Conservation (phyloP, 2,888 invertebrate species). For the Perizoma flavofasciatum region DNA sequence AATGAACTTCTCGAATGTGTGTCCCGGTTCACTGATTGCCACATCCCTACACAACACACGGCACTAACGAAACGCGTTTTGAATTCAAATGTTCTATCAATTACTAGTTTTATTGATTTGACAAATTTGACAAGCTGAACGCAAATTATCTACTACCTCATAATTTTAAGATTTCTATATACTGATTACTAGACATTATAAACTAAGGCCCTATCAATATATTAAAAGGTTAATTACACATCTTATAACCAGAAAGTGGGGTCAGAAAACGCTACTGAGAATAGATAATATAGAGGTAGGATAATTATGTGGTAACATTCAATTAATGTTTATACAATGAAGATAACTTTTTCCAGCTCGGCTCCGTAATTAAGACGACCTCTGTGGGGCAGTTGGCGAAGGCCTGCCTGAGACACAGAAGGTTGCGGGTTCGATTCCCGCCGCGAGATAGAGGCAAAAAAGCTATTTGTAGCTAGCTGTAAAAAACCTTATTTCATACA, state of each 20-base stretch:
- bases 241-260: constrained; percentile 33
- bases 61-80: constrained; percentile 30
- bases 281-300: constrained; percentile 31
- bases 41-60: constrained; percentile 34
- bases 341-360: constrained; percentile 57
- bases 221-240: constrained; percentile 14
- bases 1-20: constrained; percentile 70
- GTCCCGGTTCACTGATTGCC: constrained; percentile 59
- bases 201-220: too few relatives aligned
- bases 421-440: too few relatives aligned
- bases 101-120: constrained; percentile 13
- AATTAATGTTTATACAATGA: constrained; percentile 46
- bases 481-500: too few relatives aligned
- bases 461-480: too few relatives aligned
- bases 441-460: too few relatives aligned
- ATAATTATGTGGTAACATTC: too few relatives aligned
- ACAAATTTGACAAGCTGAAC: background rate
- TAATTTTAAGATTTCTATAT: too few relatives aligned
- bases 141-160: background rate
- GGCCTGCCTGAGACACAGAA: too few relatives aligned
- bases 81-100: constrained; percentile 25
- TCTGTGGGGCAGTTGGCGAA: too few relatives aligned
- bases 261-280: constrained; percentile 40
- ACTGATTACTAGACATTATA: too few relatives aligned
- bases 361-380: constrained; percentile 65